Conservation (phyloP, 2,888 invertebrate species). For the Scaptomyza reducta region DNA sequence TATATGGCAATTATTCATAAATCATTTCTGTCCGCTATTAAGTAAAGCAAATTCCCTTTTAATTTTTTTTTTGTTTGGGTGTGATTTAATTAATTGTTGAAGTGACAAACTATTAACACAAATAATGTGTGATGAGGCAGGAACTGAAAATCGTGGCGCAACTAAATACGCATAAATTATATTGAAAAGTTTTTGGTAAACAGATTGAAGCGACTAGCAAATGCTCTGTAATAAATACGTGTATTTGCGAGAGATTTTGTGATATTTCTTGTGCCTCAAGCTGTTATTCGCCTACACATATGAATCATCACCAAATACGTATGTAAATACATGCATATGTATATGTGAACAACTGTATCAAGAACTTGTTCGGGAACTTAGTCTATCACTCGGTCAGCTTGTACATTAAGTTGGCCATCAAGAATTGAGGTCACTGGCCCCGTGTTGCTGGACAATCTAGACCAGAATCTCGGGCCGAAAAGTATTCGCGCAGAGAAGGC, state of each 20-base stretch:
- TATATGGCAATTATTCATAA: conserved; percentile 36
- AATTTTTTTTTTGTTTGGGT: conserved; percentile 36
- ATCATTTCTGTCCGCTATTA: conserved; percentile 42
- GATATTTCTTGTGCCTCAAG: neutral
- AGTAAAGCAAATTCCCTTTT: conserved; percentile 42
- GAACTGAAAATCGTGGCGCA: conserved; percentile 41
- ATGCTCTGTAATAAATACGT: conserved; percentile 17
- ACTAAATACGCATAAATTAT: conserved; percentile 36
- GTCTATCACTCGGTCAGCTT: conserved; percentile 52
- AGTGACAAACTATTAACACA: conserved; percentile 58
- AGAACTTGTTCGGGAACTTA: conserved; percentile 48
- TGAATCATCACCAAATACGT: conserved; percentile 7
- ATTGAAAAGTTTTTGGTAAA: neutral
- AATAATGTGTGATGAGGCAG: conserved; percentile 51
- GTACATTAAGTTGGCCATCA: conserved; percentile 42
- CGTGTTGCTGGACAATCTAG: conserved; percentile 34
- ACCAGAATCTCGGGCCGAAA: conserved; percentile 36
- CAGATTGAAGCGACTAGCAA: neutral
- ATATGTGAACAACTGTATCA: conserved; percentile 1
- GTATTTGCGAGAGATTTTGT: too few species aligned
- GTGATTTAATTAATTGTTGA: conserved; percentile 61
- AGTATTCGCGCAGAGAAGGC: conserved; percentile 32
- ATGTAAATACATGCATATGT: neutral
- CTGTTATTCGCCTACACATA: conserved; percentile 36
- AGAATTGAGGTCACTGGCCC: conserved; percentile 52